Evolutionary conservation across 1,140 invertebrate species (phyloP).

Genomic region (Drosophila mojavensis): DNA sequence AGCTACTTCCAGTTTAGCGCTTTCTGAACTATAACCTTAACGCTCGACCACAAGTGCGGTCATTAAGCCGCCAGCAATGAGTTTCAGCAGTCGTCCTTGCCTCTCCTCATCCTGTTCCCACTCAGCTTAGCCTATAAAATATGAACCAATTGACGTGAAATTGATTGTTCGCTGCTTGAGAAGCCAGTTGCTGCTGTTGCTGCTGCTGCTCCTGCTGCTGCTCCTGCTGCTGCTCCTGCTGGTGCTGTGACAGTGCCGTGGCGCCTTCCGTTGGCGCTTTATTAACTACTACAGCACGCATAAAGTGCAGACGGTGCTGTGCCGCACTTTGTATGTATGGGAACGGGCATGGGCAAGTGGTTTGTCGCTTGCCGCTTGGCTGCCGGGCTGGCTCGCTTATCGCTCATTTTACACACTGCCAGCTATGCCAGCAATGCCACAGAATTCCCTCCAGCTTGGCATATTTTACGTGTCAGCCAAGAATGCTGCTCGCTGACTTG

Average conservation of each 20-base stretch:
- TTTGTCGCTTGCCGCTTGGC: background rate
- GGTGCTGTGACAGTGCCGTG: constrained; percentile 37
- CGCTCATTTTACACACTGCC: constrained; percentile 78
- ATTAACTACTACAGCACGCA: constrained; percentile 67
- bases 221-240: background rate
- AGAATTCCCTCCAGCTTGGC: constrained; percentile 69
- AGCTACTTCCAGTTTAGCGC: constrained; percentile 31
- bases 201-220: constrained; percentile 3
- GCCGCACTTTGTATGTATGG: background rate
- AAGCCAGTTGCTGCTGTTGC: constrained; percentile 12
- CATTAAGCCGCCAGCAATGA: constrained; percentile 32
- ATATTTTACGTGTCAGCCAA: constrained; percentile 73
- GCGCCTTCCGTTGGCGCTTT: constrained; percentile 64
- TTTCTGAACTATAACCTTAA: constrained; percentile 67
- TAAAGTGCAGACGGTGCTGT: constrained; percentile 65
- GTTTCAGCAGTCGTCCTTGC: constrained; percentile 29
- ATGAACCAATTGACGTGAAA: constrained; percentile 80
- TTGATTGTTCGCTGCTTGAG: constrained; percentile 63
- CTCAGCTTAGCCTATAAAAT: constrained; percentile 70
- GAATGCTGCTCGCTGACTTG: constrained; percentile 41
- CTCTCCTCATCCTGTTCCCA: background rate
- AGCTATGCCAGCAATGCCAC: constrained; percentile 74
- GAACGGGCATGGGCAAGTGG: constrained; percentile 3
- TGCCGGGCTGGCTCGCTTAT: constrained; percentile 54
- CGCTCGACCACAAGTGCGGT: constrained; percentile 41